These are phyloP conservation scores for Cecidostiba fungosa DNA, from an alignment of 2,888 invertebrate species.

Conservation along the genomic window DNA sequence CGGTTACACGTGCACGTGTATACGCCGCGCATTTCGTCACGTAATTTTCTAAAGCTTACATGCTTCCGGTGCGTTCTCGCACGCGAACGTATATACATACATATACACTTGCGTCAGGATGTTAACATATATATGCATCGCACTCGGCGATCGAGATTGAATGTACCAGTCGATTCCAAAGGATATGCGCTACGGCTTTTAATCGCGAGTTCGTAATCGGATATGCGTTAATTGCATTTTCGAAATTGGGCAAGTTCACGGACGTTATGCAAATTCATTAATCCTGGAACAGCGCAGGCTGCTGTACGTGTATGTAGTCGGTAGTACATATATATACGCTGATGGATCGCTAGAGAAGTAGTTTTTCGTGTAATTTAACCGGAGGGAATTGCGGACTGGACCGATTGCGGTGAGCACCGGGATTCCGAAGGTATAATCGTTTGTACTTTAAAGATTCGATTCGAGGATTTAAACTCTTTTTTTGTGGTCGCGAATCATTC, in stretches of 20 bases:
- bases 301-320: not conserved
- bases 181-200: not conserved
- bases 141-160: slow-evolving; percentile 19
- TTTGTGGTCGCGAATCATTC: not conserved
- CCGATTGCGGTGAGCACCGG: not conserved
- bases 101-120: slow-evolving; percentile 18
- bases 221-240: slow-evolving; percentile 55
- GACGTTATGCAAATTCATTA: slow-evolving; percentile 59
- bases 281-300: not conserved
- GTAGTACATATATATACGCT: not conserved
- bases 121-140: not conserved
- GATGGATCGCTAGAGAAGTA: not conserved
- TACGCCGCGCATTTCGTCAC: slow-evolving; percentile 38
- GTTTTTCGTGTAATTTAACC: not conserved
- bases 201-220: slow-evolving; percentile 38
- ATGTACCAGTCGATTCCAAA: not conserved
- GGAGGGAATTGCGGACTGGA: not conserved
- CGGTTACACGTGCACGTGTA: not conserved
- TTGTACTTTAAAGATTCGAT: not conserved
- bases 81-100: not conserved
- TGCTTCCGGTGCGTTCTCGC: slow-evolving; percentile 34
- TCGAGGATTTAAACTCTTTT: not conserved
- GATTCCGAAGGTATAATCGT: not conserved
- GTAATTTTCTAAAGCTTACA: slow-evolving; percentile 38
- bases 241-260: slow-evolving; percentile 51